Base-by-base conservation (phyloP, 1,140 invertebrate genomes). In the Drosophila subobscura region DNA sequence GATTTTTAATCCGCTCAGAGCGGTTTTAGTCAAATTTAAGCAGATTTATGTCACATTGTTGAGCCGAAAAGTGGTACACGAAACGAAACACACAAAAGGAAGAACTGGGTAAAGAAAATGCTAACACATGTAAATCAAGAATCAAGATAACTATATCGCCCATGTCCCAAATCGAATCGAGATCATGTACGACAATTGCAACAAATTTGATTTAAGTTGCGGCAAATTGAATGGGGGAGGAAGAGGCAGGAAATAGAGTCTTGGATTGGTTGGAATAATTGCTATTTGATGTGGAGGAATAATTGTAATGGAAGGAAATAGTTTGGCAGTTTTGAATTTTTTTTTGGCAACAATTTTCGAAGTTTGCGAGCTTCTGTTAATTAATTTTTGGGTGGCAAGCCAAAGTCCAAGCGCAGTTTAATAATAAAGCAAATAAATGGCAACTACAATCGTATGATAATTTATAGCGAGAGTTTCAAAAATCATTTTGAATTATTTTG, bases 1-100 rank as follows among this genome's bases (percentile, higher is more conserved):
- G 71, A 84, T 84, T 84, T 84, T 84, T 91, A 91, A 91, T 84
- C 89, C 90, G 89, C 72, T 91, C 79, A 81, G 63, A 88, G 77
- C 85, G 89, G 89, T 91, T 91, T 91, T 89, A 90, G 83, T 86
- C 90, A 91, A 91, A 90, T 90, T 91, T 91, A 91, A 91, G 75
- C 70, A 89, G 89, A 89, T 91, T 91, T 90, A 61, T 81, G 89
- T 91, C 89, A 91, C 75, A 77, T 84, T 84, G 75, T 73, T 63
- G 66, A 60, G 51, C 61, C 70, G 55, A 47, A 81, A 77, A 81
- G 65, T 75, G 78, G 54, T 49, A 71, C 65, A 25, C 64, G 8
- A 14, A 25, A 8, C 0, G n/a, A 40, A 51, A 64, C 42, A 68
- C 42, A 46, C 42, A 65, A 22, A 4, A 12, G 6, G 5, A 56